A percentile compares a stretch with the other conserved stretches of the same genome.
Conservation (phyloP, 2,888 invertebrate species). For the Macrosiphum euphorbiae region DNA sequence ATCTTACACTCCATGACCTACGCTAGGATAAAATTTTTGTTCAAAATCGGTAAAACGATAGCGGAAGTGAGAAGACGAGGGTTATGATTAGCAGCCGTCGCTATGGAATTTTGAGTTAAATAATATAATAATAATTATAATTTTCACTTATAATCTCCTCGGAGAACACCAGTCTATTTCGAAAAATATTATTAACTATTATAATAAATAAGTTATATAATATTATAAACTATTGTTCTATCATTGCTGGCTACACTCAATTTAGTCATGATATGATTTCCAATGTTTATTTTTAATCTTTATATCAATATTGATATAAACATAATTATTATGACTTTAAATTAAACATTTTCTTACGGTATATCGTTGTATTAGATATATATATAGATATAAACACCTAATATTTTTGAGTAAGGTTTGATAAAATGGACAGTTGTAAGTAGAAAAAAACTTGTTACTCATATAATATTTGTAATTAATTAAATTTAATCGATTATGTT, state of each 20-base stretch:
- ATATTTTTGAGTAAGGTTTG: neutral
- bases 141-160: too few relatives aligned
- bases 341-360: neutral
- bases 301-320: neutral
- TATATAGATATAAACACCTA: too few relatives aligned
- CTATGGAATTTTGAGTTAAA: too few relatives aligned
- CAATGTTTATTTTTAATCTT: neutral
- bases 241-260: neutral
- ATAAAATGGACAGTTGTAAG: constrained; percentile 6
- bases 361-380: neutral
- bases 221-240: neutral
- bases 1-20: too few relatives aligned
- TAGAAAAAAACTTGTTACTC: neutral
- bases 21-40: too few relatives aligned
- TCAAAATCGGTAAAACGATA: too few relatives aligned
- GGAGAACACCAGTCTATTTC: too few relatives aligned
- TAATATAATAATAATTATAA: too few relatives aligned
- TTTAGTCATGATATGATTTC: neutral
- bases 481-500: neutral
- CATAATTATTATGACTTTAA: neutral
- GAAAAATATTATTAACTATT: too few relatives aligned
- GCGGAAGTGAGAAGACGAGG: too few relatives aligned
- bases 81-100: too few relatives aligned
- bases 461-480: neutral
- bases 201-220: too few relatives aligned